Conservation (phyloP, 2,113 vertebrate genomes). For the Bujurquina vittata region DNA sequence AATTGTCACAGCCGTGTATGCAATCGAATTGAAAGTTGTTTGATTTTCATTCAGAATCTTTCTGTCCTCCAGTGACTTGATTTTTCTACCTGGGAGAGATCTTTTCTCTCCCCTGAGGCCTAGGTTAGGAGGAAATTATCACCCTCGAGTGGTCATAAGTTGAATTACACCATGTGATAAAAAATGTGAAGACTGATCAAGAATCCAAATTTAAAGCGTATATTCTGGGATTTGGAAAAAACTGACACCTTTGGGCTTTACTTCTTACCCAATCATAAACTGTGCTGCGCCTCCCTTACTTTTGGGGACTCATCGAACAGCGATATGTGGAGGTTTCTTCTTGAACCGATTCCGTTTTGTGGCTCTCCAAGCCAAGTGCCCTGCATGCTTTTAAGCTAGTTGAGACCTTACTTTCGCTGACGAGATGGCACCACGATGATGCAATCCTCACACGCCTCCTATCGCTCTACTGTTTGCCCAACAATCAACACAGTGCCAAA, state of each 20-base stretch:
- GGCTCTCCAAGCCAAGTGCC: neutral
- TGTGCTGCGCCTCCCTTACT: neutral
- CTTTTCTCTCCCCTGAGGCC: neutral
- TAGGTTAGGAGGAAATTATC: slow-evolving; percentile 12
- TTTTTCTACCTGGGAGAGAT: neutral
- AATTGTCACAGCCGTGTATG: no score
- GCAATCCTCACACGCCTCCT: slow-evolving; percentile 63
- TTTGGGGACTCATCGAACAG: neutral
- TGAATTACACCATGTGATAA: slow-evolving; percentile 10
- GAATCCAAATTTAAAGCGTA: neutral
- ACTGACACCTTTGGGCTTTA: neutral
- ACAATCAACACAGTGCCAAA: slow-evolving; percentile 87
- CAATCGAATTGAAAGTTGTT: neutral
- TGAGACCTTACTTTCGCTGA: slow-evolving; percentile 86
- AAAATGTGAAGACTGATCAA: slow-evolving; percentile 15
- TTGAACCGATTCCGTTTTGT: neutral
- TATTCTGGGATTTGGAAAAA: neutral
- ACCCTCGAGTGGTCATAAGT: slow-evolving; percentile 47
- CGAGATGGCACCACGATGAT: slow-evolving; percentile 81
- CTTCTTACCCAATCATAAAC: neutral
- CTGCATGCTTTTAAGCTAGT: slow-evolving; percentile 76
- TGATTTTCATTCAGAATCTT: neutral
- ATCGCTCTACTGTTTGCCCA: slow-evolving; percentile 80
- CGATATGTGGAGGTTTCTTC: neutral
- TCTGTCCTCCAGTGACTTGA: neutral